Conservation (phyloP, 2,888 invertebrate genomes). For the Sesamia inferens region DNA sequence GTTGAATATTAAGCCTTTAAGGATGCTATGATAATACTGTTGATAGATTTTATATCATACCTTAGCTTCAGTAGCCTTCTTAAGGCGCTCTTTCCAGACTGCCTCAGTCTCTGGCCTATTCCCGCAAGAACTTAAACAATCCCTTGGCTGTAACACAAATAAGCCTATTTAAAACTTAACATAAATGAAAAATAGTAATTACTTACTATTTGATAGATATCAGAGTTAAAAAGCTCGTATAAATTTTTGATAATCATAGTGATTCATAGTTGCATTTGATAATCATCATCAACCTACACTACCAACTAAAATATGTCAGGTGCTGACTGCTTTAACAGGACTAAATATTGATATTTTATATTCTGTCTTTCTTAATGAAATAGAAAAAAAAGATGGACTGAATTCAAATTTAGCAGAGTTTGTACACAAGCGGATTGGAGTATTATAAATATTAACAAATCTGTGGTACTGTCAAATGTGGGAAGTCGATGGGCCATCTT, state of each 20-base stretch:
- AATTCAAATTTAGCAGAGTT: too few relatives aligned
- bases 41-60: constrained; percentile 26
- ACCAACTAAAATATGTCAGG: not conserved
- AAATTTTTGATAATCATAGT: constrained; percentile 85
- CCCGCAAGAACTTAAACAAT: constrained; percentile 98
- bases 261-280: constrained; percentile 88
- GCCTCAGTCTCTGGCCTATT: constrained; percentile 98
- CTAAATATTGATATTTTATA: too few relatives aligned
- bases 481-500: too few relatives aligned
- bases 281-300: constrained; percentile 79
- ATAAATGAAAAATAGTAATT: not conserved
- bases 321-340: too few relatives aligned
- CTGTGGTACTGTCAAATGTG: too few relatives aligned
- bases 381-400: too few relatives aligned
- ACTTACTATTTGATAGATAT: constrained; percentile 36
- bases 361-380: too few relatives aligned
- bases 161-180: constrained; percentile 9
- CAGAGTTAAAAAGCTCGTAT: constrained; percentile 91
- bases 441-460: too few relatives aligned
- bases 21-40: too few relatives aligned
- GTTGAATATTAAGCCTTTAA: too few relatives aligned
- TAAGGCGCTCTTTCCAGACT: constrained; percentile 97
- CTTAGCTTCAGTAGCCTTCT: constrained; percentile 94
- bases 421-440: too few relatives aligned
- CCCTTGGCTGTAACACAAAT: constrained; percentile 94